A percentile compares a stretch with the other conserved stretches of the same genome.
Evolutionary conservation across 2,113 vertebrate genomes (phyloP).

Genomic region (Bettongia penicillata): DNA sequence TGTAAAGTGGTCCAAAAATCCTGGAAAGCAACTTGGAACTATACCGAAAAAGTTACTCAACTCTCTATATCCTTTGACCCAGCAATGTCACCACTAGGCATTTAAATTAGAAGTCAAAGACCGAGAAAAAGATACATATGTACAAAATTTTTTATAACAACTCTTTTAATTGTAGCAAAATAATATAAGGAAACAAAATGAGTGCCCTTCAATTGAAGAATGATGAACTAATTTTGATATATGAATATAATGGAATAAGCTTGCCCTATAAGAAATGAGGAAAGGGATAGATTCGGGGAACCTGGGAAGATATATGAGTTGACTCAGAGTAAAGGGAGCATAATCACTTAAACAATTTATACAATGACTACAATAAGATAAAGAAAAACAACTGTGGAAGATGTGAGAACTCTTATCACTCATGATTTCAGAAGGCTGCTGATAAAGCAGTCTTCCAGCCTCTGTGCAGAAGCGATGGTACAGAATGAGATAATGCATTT

Average conservation of each 20-base stretch:
- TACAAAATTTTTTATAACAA: background rate
- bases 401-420: background rate
- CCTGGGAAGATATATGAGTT: background rate
- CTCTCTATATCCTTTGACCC: background rate
- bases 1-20: background rate
- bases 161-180: background rate
- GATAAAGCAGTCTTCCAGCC: background rate
- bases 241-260: background rate
- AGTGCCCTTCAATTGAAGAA: background rate
- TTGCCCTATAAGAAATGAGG: background rate
- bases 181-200: background rate
- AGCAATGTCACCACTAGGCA: background rate
- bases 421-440: background rate
- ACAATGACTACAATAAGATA: background rate
- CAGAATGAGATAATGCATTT: background rate
- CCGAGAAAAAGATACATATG: background rate
- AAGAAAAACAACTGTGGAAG: background rate
- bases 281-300: background rate
- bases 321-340: background rate
- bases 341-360: background rate
- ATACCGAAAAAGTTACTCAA: background rate
- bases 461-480: background rate
- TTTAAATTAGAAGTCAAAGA: background rate
- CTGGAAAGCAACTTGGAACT: background rate
- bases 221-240: background rate